Evolutionary conservation across 2,888 invertebrate species (phyloP).

Genomic region (Chymomyza amoena): DNA sequence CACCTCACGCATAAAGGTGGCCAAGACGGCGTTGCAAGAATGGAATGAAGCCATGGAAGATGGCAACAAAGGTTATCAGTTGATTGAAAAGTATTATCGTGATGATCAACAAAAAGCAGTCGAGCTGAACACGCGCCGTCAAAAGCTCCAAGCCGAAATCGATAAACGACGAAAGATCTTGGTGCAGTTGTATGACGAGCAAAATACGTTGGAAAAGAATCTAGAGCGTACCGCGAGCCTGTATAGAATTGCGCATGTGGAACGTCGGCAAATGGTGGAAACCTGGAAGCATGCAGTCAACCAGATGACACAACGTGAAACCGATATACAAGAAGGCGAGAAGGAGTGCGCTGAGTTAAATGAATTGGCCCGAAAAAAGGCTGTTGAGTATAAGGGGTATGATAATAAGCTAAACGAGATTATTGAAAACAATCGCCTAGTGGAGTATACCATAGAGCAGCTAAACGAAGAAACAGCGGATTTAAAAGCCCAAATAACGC

Average conservation of each 20-base stretch:
- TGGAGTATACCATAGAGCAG: constrained; percentile 77
- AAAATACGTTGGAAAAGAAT: constrained; percentile 81
- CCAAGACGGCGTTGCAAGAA: constrained; percentile 81
- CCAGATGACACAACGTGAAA: constrained; percentile 85
- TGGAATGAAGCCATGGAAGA: constrained; percentile 86
- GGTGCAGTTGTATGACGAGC: constrained; percentile 79
- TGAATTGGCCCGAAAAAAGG: constrained; percentile 72
- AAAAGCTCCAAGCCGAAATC: constrained; percentile 80
- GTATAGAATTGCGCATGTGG: constrained; percentile 82
- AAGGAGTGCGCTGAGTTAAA: constrained; percentile 63
- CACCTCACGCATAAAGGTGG: constrained; percentile 85
- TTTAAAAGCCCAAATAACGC: constrained; percentile 73
- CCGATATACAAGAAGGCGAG: constrained; percentile 82
- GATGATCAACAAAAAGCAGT: constrained; percentile 85
- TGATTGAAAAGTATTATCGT: constrained; percentile 86
- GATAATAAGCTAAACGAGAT: constrained; percentile 80
- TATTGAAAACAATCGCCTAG: constrained; percentile 80
- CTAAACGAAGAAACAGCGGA: constrained; percentile 77
- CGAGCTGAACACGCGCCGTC: constrained; percentile 81
- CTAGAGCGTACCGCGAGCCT: constrained; percentile 80
- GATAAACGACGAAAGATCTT: constrained; percentile 78
- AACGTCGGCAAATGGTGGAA: constrained; percentile 84
- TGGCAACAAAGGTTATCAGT: constrained; percentile 84
- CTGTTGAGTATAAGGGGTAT: constrained; percentile 78
- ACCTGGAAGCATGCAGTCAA: constrained; percentile 87